Evolutionary conservation across 1,140 invertebrate species (phyloP).

Genomic region (Gryon sp.): DNA sequence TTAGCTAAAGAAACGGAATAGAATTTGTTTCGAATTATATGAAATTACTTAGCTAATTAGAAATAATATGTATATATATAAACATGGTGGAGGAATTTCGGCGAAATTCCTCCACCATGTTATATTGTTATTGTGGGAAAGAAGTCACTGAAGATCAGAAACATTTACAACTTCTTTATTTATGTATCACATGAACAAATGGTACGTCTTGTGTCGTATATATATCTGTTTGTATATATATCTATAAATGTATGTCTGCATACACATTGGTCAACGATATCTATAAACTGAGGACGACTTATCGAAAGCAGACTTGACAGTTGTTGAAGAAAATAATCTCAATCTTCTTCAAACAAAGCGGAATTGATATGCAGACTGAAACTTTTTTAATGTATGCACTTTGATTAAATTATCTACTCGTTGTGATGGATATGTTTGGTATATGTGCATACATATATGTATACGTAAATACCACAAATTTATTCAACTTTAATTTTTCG

Average conservation of each 20-base stretch:
- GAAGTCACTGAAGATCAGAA: neutral
- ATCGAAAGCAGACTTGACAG: constrained; percentile 22
- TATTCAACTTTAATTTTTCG: no score
- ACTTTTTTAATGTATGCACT: constrained; percentile 19
- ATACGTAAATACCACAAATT: no score
- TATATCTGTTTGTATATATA: no score
- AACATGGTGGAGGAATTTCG: constrained; percentile 3
- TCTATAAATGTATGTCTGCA: neutral
- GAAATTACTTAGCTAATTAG: constrained; percentile 40
- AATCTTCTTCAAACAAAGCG: constrained; percentile 15
- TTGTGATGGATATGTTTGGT: no score
- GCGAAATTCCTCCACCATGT: neutral
- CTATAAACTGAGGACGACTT: constrained; percentile 7
- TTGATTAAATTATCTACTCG: constrained; percentile 12
- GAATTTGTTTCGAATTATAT: constrained; percentile 26
- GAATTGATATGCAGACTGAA: constrained; percentile 25
- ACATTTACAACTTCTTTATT: neutral
- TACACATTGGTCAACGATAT: constrained; percentile 9
- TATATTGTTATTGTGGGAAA: neutral
- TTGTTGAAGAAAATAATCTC: constrained; percentile 24
- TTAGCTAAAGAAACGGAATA: constrained; percentile 28
- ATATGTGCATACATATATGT: no score
- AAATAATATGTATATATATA: no score
- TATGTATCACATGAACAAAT: neutral
- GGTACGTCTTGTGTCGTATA: no score